Base-by-base conservation (phyloP, 1,140 invertebrate species). In the Pseudomyrmex gracilis region DNA sequence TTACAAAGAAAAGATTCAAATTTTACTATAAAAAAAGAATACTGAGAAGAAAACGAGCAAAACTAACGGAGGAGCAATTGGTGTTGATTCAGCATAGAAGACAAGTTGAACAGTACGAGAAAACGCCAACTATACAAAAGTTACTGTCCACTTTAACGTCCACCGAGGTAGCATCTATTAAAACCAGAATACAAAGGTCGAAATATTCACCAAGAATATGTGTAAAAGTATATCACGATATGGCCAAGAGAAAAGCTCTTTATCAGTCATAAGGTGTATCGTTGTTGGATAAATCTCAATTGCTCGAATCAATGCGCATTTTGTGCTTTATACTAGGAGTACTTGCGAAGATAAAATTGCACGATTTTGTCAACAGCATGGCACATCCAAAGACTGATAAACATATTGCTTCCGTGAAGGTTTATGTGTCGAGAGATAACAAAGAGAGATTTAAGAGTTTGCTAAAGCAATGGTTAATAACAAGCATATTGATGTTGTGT, bases 91-190 rank as follows among this genome's bases (percentile, higher is more conserved):
- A 34, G 71, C 10, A 13, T 17, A 80, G 71, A 17, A 22, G 49
- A 58, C 76, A 80, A 47, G 76, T 66, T 1, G 68, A 71, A 4
- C 53, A 24, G 15, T 80, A 80, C 0, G 66, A 70, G 13, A 80
- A 58, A 49, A 71, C 76, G 10, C 22, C 76, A 47, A 49, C 76
- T 2, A 80, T 80, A 71, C 76, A 71, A 34, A 80, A 58, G n/a
- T 4, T 80, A 1, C n/a, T 80, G 8, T 80, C 76, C 13, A 47
- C 13, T 13, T 57, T 80, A 12, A 71, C 76, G 4, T 10, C 43
- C 12, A 1, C 7, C 7, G 53, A 80, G 60, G 15, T 24, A 49
- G 4, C 43, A 17, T 24, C 1, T 15, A 17, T 58, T 12, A 58
- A 80, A 71, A 24, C 10, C 2, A 80, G 13, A 24, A 71, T 80